Evolutionary conservation across 1,140 invertebrate species (phyloP).

Genomic region (Nomia melanderi): DNA sequence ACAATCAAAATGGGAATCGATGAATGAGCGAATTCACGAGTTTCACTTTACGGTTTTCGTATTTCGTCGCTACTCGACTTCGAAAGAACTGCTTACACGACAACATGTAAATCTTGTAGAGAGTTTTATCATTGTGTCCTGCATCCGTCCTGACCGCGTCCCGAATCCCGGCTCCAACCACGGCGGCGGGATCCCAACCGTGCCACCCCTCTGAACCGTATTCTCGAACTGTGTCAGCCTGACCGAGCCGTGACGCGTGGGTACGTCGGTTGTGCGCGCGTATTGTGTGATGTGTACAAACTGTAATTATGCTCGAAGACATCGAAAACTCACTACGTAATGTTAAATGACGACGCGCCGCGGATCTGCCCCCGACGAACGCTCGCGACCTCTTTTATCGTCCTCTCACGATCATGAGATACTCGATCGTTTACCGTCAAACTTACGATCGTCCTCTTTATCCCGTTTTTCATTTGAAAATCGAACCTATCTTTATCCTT

Average conservation of each 20-base stretch:
- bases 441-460: no score
- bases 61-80: conserved; percentile 77
- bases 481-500: no score
- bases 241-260: conserved; percentile 68
- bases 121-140: conserved; percentile 57
- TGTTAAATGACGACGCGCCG: conserved; percentile 76
- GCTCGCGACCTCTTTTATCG: conserved; percentile 22
- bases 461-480: no score
- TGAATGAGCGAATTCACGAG: conserved; percentile 76
- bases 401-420: neutral
- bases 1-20: conserved; percentile 76
- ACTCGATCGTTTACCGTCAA: no score
- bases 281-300: conserved; percentile 76
- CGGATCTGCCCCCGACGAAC: conserved; percentile 76
- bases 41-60: conserved; percentile 65
- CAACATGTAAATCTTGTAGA: conserved; percentile 76
- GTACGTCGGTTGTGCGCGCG: conserved; percentile 76
- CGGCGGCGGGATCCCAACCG: no score
- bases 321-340: conserved; percentile 81
- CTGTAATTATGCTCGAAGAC: conserved; percentile 81
- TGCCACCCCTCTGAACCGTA: no score
- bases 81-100: conserved; percentile 79
- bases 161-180: conserved; percentile 15
- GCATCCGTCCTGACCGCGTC: conserved; percentile 23
- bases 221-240: conserved; percentile 63